Conservation (phyloP, 2,797 vertebrate species). For the Helarctos malayanus region DNA sequence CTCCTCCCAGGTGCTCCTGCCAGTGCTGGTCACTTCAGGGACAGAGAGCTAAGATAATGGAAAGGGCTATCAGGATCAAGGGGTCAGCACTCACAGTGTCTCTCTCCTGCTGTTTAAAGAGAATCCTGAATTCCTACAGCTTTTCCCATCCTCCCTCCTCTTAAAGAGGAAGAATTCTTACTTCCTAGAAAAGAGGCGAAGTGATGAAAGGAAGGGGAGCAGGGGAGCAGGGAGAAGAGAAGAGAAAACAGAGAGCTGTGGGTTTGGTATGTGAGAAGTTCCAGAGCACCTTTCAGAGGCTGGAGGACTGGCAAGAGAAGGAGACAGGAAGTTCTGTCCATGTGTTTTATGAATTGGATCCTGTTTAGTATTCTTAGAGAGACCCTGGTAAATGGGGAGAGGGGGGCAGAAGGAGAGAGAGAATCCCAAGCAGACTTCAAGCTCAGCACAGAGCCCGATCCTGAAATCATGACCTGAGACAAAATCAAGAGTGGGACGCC, state of each 20-base stretch:
- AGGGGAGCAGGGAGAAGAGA: accelerated
- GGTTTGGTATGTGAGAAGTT: background rate
- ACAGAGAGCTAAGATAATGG: background rate
- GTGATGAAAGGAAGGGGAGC: background rate
- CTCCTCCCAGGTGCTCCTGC: background rate
- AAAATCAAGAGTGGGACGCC: background rate
- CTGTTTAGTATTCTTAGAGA: background rate
- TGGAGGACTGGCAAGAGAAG: background rate
- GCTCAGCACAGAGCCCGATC: background rate
- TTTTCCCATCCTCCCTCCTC: background rate
- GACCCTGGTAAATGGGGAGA: background rate
- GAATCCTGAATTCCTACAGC: background rate
- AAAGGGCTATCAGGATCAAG: background rate
- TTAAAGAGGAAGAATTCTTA: background rate
- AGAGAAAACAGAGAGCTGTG: background rate
- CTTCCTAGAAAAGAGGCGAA: conserved; percentile 31
- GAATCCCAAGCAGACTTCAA: background rate
- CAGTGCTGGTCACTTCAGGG: background rate
- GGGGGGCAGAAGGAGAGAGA: background rate
- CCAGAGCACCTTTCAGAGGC: background rate
- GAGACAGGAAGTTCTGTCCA: background rate
- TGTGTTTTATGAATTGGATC: background rate
- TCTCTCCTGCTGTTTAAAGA: background rate
- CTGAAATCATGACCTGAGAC: background rate
- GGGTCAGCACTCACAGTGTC: background rate